Evolutionary conservation across 1,140 invertebrate species (phyloP), one percentile per base, ranked within the genome.

Genomic region (Apis mellifera): DNA sequence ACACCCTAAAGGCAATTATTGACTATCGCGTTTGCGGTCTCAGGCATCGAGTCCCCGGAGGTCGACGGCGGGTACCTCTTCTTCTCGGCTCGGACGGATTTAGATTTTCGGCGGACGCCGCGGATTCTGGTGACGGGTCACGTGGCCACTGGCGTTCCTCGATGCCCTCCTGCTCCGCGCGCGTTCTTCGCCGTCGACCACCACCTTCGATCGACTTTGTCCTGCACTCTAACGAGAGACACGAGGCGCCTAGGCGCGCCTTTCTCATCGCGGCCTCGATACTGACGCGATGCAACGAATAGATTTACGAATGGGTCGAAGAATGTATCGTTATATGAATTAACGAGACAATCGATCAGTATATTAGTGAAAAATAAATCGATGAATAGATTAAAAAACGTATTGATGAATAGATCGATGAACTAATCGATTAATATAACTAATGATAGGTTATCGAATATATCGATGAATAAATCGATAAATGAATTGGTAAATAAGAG

Each of bases 21-120:
- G 90, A 93, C 92, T 92, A 92, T 90, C 90, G 90, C 76, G 59
- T 55, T 59, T 50, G 55, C 17, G 52, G 68, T 70, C 64, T 81
- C 74, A 21, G n/a, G 73, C 72, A 75, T 52, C 55, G 73, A 78
- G 84, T 88, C 86, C 71, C 83, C 87, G 86, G 86, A 88, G 89
- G 84, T 84, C 89, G 83, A 50, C 60, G 74, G 69, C 81, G 88
- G 86, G 76, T 85, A 85, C 86, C 88, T 91, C 91, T 90, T 91
- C 89, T 90, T 88, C 87, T 88, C 89, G 87, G 89, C 91, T 91
- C 90, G 87, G 91, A 93, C 93, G 89, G 89, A 94, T 94, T 94
- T 94, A 94, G 93, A 94, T 93, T 93, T 92, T 93, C 91, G 89
- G 89, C 88, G 89, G 89, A 92, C 91, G 90, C 90, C 91, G 89